Evolutionary conservation across 2,797 vertebrate species (phyloP), one percentile per base, ranked within the genome.

Genomic region (Uromys caudimaculatus): DNA sequence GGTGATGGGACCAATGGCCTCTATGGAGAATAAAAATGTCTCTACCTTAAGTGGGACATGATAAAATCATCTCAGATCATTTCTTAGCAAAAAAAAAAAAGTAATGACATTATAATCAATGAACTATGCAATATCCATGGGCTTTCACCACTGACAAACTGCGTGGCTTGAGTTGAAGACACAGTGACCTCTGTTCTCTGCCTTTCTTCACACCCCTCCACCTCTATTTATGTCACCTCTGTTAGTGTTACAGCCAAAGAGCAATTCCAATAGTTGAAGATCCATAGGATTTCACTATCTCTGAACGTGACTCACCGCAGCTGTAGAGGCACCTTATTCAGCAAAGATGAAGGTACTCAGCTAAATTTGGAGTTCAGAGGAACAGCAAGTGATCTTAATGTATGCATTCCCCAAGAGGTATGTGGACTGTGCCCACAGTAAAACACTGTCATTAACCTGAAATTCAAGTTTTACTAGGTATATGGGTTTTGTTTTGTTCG

Each of bases 211-310:
- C 0, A 81, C 0, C 3, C 24, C 35, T 56, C 9, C 27, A 3
- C 35, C 24, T 35, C 41, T 29, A 19, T 41, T 4, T 77, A n/a
- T 62, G 23, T n/a, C 29, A 3, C 38, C 67, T 96, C 87, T 93
- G 32, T 67, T 93, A 6, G 14, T 56, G 0, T 82, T 90, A 41
- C 8, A 82, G 11, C 12, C 85, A 17, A 11, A 94, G 87, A 92
- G 13, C 27, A 94, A 64, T 89, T 71, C 16, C 94, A 62, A 85
- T 85, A 50, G 14, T 78, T 92, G 58, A 95, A 93, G 27, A 95
- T 16, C 47, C 17, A 93, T 56, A 91, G 44, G 71, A 32, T 54
- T 58, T 69, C 47, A 86, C 67, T 60, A 9, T 62, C 23, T 67
- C 29, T 94, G 56, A 81, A 56, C 35, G 11, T 38, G 21, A 29